Base-by-base conservation (phyloP, 2,797 vertebrate genomes). In the Triplophysa yarkandensis region DNA sequence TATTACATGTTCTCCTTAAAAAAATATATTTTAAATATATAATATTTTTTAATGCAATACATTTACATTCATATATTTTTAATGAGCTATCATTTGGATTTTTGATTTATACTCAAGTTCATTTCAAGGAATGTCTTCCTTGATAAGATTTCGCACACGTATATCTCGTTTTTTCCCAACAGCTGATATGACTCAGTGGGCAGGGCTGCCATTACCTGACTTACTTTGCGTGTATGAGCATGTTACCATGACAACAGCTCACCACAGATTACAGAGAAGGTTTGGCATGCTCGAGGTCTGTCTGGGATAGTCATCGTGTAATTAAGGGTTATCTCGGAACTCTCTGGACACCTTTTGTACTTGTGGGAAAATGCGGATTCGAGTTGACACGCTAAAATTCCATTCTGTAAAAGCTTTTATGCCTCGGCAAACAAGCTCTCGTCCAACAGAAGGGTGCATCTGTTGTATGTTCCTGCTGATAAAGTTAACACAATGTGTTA, bases 241-340 rank as follows among this genome's bases (percentile, higher is more conserved):
- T 16, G 90, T 91, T 85, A 86, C 90, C 68, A 83, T 43, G 86
- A 88, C 54, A 57, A 91, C 85, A 14, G 71, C 30, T 69, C 85
- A 85, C 91, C 90, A 64, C 88, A 90, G 89, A 92, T 92, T 92
- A 90, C 88, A 92, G 90, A 91, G 88, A 86, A 30, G 82, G 72
- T 52, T 77, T 81, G 82, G 74, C 90, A 89, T 74, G 86, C 77
- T 71, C 86, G 80, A 82, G 81, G 81, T 85, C 80, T 83, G n/a
- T 87, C 86, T 89, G 87, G 89, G 86, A 92, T 89, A 92, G 86
- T 74, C 86, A 81, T 82, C 80, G 21, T 85, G 86, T 4, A 88
- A 89, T 89, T 89, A 87, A 87, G 86, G 88, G 88, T 85, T 90
- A 55, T 88, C 89, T 84, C 88, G 34, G 57, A 76, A 44, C 19